Conservation (phyloP, 2,113 vertebrate species). For the Symphodus melops region DNA sequence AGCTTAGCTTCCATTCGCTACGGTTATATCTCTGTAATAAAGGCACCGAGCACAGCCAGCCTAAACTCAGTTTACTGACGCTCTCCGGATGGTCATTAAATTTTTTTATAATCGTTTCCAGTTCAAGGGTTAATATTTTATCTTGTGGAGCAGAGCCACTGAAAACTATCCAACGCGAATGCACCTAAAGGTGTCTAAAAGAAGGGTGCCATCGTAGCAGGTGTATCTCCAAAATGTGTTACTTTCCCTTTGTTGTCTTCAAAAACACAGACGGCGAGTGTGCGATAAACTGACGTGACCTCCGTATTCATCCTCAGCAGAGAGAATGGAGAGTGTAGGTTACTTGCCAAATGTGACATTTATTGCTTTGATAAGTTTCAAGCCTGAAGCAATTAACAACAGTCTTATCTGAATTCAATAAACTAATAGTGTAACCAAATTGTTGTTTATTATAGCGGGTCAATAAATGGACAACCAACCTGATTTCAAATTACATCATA, state of each 20-base stretch:
- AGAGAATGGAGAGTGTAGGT: background rate
- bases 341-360: background rate
- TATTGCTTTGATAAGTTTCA: background rate
- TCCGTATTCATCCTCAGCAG: background rate
- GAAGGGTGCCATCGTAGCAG: background rate
- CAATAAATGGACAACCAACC: background rate
- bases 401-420: background rate
- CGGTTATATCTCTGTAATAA: background rate
- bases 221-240: background rate
- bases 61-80: background rate
- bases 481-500: background rate
- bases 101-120: background rate
- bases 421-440: no score
- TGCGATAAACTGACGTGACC: background rate
- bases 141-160: background rate
- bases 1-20: background rate
- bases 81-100: background rate
- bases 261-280: no score
- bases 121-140: background rate
- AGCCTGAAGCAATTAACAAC: background rate
- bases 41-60: rapidly evolving
- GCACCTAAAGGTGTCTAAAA: background rate
- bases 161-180: background rate
- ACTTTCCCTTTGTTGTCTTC: no score
- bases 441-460: background rate